These are phyloP conservation scores for Oryctes rhinoceros DNA, from an alignment of 1,140 invertebrate species.

Conservation along the genomic window DNA sequence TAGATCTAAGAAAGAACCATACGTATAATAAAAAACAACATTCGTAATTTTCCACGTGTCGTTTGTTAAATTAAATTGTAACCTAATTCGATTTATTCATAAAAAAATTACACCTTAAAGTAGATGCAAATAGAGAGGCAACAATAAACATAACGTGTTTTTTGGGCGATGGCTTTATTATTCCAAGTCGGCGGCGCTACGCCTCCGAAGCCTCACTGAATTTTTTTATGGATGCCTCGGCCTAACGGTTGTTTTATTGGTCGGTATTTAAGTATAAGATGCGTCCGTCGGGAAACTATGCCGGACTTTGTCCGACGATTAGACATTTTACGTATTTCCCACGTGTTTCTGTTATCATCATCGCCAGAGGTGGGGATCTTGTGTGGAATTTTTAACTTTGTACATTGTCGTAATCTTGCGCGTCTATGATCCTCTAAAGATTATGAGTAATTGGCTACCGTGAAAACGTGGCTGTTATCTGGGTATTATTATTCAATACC, in stretches of 20 bases:
- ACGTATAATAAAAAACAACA: too few relatives aligned
- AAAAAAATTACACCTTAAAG: too few relatives aligned
- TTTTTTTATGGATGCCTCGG: neutral
- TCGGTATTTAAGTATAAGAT: neutral
- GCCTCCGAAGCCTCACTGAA: neutral
- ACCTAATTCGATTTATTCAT: too few relatives aligned
- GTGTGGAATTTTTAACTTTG: constrained; percentile 11
- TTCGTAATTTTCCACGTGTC: too few relatives aligned
- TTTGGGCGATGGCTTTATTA: too few relatives aligned
- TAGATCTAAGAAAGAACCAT: too few relatives aligned
- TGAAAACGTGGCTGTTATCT: neutral
- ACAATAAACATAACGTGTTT: too few relatives aligned
- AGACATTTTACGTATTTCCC: neutral
- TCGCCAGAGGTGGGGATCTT: neutral
- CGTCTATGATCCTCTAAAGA: too few relatives aligned
- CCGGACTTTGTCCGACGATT: constrained; percentile 1
- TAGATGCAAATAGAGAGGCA: too few relatives aligned
- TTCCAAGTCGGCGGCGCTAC: neutral
- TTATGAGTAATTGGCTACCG: neutral
- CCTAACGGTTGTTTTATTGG: neutral
- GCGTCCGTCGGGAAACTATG: neutral
- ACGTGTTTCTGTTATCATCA: constrained; percentile 13
- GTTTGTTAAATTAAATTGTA: too few relatives aligned
- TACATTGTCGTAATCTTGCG: neutral
- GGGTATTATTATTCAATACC: too few relatives aligned